Base-by-base conservation (phyloP, 2,888 invertebrate species). In the Mesoligia furuncula region DNA sequence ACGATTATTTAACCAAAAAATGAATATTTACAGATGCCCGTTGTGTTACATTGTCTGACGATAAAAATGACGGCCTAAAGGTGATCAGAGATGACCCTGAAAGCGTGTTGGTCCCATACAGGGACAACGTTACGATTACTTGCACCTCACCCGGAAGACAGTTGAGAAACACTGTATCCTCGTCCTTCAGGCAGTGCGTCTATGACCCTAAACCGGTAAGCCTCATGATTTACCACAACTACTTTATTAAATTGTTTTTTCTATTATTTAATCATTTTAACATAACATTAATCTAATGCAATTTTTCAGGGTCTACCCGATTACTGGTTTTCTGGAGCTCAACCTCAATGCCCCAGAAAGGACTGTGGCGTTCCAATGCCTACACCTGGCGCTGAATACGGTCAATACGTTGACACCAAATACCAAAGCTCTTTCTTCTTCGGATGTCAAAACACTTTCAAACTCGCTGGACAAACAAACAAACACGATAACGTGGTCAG, bases 341-440 rank as follows among this genome's bases (percentile, higher is more conserved):
- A 98, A 88, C 99, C 99, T 0, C 98, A 98, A 70, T 99, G 99
- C 91, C 99, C 99, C 3, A 97, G 99, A 88, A 97, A 98, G 73
- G 98, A 99, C 90, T 99, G 99, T 91, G 99, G 99, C n/a, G 95
- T 97, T 15, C 99, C 99, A 24, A 98, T 98, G 93, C 98, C 99
- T 68, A 99, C 99, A 24, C 98, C 99, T 15, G 99, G 99, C 42
- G 99, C 99, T 1, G 99, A 99, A 93, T 99, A 99, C 90, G 99
- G 99, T 1, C 98, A 98, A 93, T 98, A 98, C 90, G 96, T 98
- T 24, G 99, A 99, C 91, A 99, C 99, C 0, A 98, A 98, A 94
- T 99, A 98, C 91, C 99, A 99, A 94, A 98, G 99, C 57, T 99
- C 98, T 6, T 99, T 99, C 97, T 99, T 98, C 97, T 99, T 99